Conservation (phyloP, 2,113 vertebrate genomes). For the Cisticola juncidis region DNA sequence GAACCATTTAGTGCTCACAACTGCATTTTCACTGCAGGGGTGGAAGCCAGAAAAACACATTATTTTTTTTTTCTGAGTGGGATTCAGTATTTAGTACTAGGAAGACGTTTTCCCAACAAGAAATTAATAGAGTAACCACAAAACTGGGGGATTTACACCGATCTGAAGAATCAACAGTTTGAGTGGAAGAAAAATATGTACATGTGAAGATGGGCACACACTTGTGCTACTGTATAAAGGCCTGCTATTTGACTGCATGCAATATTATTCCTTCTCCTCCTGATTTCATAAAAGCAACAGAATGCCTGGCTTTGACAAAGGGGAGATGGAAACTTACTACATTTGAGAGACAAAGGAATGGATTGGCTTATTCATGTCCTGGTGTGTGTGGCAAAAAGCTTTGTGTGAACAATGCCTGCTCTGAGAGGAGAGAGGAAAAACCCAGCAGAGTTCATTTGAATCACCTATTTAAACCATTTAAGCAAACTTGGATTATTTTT, state of each 20-base stretch:
- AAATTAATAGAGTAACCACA: slow-evolving; percentile 14
- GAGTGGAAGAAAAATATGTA: background rate
- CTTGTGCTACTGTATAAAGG: background rate
- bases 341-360: slow-evolving; percentile 44
- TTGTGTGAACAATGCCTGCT: slow-evolving; percentile 26
- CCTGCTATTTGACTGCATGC: background rate
- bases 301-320: slow-evolving; percentile 18
- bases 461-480: slow-evolving; percentile 29
- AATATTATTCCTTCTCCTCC: background rate
- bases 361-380: slow-evolving; percentile 46
- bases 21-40: background rate
- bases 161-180: background rate
- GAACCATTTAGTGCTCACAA: background rate
- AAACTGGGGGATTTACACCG: background rate
- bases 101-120: background rate
- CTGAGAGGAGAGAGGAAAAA: slow-evolving; percentile 11
- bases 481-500: background rate
- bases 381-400: slow-evolving; percentile 27
- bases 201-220: background rate
- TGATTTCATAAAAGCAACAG: slow-evolving; percentile 23
- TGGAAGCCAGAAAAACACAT: background rate
- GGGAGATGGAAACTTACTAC: slow-evolving; percentile 15
- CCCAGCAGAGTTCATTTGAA: slow-evolving; percentile 34
- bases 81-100: background rate
- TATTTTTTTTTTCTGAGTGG: background rate